Evolutionary conservation across 2,888 invertebrate species (phyloP).

Genomic region (Leptarthrus brevirostris): DNA sequence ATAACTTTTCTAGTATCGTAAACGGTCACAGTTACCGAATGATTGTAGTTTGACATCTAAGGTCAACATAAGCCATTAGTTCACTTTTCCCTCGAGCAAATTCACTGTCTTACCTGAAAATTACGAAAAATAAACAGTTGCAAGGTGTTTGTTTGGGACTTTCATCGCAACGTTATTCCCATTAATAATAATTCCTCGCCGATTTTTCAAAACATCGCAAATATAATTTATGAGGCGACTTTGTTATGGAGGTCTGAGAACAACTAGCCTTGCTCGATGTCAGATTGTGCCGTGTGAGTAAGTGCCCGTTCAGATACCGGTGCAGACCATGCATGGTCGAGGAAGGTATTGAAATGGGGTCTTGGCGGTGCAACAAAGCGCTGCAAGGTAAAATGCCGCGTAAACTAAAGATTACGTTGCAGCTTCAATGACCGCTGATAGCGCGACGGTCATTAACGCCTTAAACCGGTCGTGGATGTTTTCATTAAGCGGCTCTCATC

Average conservation of each 20-base stretch:
- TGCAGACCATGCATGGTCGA: background rate
- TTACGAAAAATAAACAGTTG: no score
- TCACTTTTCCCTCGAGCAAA: no score
- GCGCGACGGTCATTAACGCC: slow-evolving; percentile 34
- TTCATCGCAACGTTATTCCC: no score
- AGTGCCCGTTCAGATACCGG: background rate
- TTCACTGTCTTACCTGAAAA: no score
- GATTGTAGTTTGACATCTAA: no score
- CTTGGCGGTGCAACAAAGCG: background rate
- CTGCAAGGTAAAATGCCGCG: background rate
- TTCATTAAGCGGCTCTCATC: slow-evolving; percentile 1
- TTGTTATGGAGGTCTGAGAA: background rate
- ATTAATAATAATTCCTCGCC: background rate
- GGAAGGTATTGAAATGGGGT: background rate
- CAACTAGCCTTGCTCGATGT: background rate
- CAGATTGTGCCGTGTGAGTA: background rate
- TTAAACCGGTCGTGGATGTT: slow-evolving; percentile 27
- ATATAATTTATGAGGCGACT: background rate
- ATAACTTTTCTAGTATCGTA: no score
- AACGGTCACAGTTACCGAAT: no score
- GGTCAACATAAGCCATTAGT: no score
- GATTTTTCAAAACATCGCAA: background rate
- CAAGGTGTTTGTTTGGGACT: no score
- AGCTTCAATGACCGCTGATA: background rate
- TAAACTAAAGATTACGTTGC: background rate